phyloP scores from a whole-genome alignment of 1,140 invertebrate genomes.

The Aphaenogaster rudis region DNA sequence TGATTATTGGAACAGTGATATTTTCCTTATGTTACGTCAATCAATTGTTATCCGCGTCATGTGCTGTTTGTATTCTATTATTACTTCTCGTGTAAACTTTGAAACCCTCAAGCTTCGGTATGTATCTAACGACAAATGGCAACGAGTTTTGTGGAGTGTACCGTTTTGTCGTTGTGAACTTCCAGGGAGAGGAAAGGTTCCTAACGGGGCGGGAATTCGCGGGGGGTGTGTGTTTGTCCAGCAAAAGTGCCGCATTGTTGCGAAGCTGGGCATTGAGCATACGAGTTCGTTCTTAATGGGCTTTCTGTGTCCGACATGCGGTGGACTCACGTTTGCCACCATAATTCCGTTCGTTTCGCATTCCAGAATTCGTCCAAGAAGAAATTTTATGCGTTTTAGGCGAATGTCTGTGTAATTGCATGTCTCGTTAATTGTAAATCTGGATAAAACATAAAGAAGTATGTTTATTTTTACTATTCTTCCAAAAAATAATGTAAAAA shows the following conservation, averaged over 20 bases:
- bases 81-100: slow-evolving; percentile 42
- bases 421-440: slow-evolving; percentile 21
- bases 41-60: not conserved
- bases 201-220: slow-evolving; percentile 11
- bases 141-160: slow-evolving; percentile 51
- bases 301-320: slow-evolving; percentile 60
- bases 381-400: slow-evolving; percentile 36
- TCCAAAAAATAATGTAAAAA: not conserved
- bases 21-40: not conserved
- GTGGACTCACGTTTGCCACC: slow-evolving; percentile 21
- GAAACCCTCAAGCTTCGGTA: slow-evolving; percentile 23
- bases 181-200: slow-evolving; percentile 24
- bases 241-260: slow-evolving; percentile 63
- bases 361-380: slow-evolving; percentile 12
- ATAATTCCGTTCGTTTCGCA: slow-evolving; percentile 43
- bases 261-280: slow-evolving; percentile 56
- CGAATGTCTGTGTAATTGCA: not conserved
- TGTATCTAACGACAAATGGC: slow-evolving; percentile 55
- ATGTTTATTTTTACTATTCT: not conserved
- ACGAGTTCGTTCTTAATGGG: slow-evolving; percentile 63
- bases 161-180: slow-evolving; percentile 56
- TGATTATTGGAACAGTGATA: not conserved
- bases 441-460: not conserved
- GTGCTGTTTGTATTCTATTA: slow-evolving; percentile 20
- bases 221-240: slow-evolving; percentile 48